Percentiles rank a stretch among this genome's conserved stretches.
Evolutionary conservation across 2,797 vertebrate species (phyloP).

Genomic region (Corythornis leucogaster): DNA sequence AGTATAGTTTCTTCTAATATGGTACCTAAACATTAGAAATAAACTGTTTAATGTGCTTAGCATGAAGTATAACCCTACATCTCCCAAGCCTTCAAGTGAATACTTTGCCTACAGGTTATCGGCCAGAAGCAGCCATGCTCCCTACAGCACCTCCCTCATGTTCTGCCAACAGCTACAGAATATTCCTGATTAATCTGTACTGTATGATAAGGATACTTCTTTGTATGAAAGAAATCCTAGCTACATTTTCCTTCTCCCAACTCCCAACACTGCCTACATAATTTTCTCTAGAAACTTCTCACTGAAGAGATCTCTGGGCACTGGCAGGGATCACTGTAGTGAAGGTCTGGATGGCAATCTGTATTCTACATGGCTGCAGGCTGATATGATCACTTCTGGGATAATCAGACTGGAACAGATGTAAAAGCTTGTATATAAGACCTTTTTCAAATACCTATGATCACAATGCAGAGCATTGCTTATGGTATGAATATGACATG

Average conservation of each 20-base stretch:
- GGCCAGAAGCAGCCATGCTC: not conserved
- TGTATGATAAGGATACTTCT: not conserved
- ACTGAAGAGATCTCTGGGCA: not conserved
- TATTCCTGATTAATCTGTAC: not conserved
- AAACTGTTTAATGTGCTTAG: not conserved
- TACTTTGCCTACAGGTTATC: not conserved
- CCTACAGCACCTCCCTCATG: not conserved
- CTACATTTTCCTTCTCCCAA: not conserved
- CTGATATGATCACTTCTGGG: not conserved
- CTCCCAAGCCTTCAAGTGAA: not conserved
- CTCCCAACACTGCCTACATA: not conserved
- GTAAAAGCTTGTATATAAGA: not conserved
- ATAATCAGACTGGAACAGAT: not conserved
- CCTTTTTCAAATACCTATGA: not conserved
- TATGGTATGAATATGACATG: not conserved
- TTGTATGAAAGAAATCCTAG: not conserved
- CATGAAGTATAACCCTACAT: not conserved
- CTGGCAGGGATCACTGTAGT: fast-evolving
- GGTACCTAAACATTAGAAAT: not conserved
- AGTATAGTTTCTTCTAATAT: not conserved
- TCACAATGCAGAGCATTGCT: not conserved
- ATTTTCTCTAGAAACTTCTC: not conserved
- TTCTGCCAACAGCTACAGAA: not conserved
- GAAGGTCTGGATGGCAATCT: not conserved
- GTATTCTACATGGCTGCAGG: not conserved